A percentile compares a stretch with the other conserved stretches of the same genome.
phyloP scores from a whole-genome alignment of 2,113 vertebrate genomes.

The Chionis minor region DNA sequence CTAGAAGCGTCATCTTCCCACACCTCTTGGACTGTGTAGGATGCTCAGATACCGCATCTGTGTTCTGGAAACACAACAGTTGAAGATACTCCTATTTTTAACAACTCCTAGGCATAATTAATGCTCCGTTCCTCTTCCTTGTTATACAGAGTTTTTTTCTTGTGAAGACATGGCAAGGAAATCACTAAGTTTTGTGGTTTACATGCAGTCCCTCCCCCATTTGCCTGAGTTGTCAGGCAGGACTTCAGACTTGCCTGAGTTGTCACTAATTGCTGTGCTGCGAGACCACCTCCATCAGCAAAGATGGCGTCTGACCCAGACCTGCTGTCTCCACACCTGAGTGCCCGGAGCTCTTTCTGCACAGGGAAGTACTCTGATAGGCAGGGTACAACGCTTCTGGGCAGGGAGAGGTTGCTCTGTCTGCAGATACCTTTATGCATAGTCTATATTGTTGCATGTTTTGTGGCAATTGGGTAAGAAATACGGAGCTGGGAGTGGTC shows the following conservation, averaged over 20 bases:
- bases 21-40: not conserved
- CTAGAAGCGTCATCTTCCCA: conserved; percentile 20
- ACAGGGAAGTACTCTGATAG: not conserved
- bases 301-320: not conserved
- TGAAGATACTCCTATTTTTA: not conserved
- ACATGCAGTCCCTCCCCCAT: not conserved
- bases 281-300: not conserved
- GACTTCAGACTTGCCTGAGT: not conserved
- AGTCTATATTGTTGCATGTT: not conserved
- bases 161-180: not conserved
- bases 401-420: not conserved
- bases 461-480: not conserved
- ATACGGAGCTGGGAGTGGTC: not conserved
- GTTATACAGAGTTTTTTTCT: not conserved
- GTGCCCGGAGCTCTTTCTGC: not conserved
- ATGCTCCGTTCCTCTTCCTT: not conserved
- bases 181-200: not conserved
- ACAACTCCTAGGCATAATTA: not conserved
- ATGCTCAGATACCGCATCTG: not conserved
- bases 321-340: not conserved
- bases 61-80: conserved; percentile 3
- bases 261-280: not conserved
- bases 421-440: not conserved
- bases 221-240: not conserved
- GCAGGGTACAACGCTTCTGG: not conserved